Evolutionary conservation across 2,113 vertebrate species (phyloP).

Genomic region (Taurulus bubalis): DNA sequence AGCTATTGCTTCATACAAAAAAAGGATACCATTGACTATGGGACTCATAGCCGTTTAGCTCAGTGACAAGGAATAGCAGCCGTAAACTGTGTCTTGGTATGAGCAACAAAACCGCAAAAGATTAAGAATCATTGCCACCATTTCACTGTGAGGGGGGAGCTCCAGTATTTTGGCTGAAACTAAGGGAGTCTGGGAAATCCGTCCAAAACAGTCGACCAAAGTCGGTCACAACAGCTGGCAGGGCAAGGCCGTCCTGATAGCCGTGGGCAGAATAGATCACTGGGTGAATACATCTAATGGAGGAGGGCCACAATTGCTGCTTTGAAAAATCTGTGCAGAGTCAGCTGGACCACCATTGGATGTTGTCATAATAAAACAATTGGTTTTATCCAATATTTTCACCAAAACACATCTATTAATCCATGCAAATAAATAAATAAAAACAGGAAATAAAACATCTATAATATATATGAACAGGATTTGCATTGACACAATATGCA

Average conservation of each 20-base stretch:
- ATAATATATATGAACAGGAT: not conserved
- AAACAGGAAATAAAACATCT: not conserved
- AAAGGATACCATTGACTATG: constrained; percentile 15
- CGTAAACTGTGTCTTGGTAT: not conserved
- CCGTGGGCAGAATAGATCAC: constrained; percentile 61
- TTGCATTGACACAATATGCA: not conserved
- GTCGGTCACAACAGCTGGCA: constrained; percentile 72
- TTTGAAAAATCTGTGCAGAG: constrained; percentile 42
- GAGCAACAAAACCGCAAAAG: constrained; percentile 4
- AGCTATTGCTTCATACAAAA: constrained; percentile 20
- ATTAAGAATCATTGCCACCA: not conserved
- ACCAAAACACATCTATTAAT: not conserved
- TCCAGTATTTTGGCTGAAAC: constrained; percentile 21
- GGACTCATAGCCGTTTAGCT: constrained; percentile 2
- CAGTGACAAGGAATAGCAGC: not conserved
- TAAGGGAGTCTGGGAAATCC: constrained; percentile 41
- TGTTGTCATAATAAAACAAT: not conserved
- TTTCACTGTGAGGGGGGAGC: not conserved
- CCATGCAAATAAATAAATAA: not conserved
- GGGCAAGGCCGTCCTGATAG: constrained; percentile 57
- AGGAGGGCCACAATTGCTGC: constrained; percentile 30
- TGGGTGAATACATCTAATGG: constrained; percentile 59
- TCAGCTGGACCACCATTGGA: not conserved
- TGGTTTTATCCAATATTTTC: not conserved
- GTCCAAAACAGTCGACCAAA: constrained; percentile 59